phyloP scores from a whole-genome alignment of 2,888 invertebrate species.

The Acrobasis consociella region DNA sequence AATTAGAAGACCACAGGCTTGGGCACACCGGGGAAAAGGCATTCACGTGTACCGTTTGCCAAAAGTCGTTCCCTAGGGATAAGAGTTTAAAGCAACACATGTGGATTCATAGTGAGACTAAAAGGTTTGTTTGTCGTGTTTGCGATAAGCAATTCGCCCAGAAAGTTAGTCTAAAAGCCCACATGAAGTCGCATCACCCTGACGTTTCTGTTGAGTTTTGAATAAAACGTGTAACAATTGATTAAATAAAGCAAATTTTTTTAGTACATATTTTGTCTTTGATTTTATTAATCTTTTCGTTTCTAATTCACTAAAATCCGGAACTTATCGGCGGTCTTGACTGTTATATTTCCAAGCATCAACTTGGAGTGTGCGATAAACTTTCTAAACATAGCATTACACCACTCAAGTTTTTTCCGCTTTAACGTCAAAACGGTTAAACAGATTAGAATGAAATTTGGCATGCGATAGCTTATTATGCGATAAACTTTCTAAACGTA shows the following conservation, averaged over 20 bases:
- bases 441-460: too few relatives aligned
- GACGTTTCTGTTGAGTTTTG: conserved; percentile 39
- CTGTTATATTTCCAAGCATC: too few relatives aligned
- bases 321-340: too few relatives aligned
- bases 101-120: conserved; percentile 68
- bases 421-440: too few relatives aligned
- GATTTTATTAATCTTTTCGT: background rate
- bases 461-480: too few relatives aligned
- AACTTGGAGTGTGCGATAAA: too few relatives aligned
- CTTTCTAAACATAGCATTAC: too few relatives aligned
- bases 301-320: too few relatives aligned
- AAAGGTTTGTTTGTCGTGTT: conserved; percentile 58
- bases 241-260: background rate
- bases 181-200: conserved; percentile 60
- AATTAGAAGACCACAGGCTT: conserved; percentile 65
- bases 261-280: background rate
- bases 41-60: conserved; percentile 69
- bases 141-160: conserved; percentile 68
- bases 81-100: conserved; percentile 69
- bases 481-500: too few relatives aligned
- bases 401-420: too few relatives aligned
- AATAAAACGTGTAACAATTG: conserved; percentile 22
- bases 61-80: conserved; percentile 74
- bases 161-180: conserved; percentile 64
- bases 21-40: conserved; percentile 76